A percentile compares a stretch with the other conserved stretches of the same genome.
These are phyloP conservation scores for Salticus scenicus DNA, from an alignment of 2,888 invertebrate genomes.

Conservation along the genomic window DNA sequence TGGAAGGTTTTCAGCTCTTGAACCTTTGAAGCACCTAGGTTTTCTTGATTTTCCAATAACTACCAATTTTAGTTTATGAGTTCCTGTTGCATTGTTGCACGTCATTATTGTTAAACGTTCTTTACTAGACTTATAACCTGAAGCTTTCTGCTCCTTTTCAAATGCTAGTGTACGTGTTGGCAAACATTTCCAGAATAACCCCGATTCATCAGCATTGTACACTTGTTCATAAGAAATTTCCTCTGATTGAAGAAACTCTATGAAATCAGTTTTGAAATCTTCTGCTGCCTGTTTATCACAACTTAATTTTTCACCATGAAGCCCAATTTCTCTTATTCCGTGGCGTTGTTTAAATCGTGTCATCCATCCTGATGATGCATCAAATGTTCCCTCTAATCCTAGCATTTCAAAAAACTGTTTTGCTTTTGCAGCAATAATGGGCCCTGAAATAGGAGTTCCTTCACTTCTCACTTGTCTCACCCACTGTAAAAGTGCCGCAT, in stretches of 20 bases:
- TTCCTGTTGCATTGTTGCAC: conserved; percentile 22
- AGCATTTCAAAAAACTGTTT: neutral
- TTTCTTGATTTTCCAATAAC: conserved; percentile 15
- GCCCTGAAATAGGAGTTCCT: conserved; percentile 32
- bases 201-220: conserved; percentile 46
- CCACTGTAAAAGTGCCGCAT: neutral
- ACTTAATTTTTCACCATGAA: too few species aligned
- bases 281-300: conserved; percentile 29
- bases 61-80: conserved; percentile 11
- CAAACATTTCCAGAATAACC: conserved; percentile 27
- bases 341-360: conserved; percentile 19
- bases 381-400: neutral
- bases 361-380: conserved; percentile 24
- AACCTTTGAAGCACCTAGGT: conserved; percentile 30
- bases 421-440: neutral
- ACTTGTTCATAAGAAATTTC: conserved; percentile 31
- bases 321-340: neutral
- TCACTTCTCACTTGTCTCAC: neutral
- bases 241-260: neutral
- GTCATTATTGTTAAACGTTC: conserved; percentile 36
- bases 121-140: conserved; percentile 26
- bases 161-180: conserved; percentile 25
- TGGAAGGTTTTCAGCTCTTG: conserved; percentile 14
- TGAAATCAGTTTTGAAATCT: conserved; percentile 26
- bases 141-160: neutral